A percentile compares a stretch with the other conserved stretches of the same genome.
Evolutionary conservation across 2,888 invertebrate genomes (phyloP).

Genomic region (Eilema depressum): DNA sequence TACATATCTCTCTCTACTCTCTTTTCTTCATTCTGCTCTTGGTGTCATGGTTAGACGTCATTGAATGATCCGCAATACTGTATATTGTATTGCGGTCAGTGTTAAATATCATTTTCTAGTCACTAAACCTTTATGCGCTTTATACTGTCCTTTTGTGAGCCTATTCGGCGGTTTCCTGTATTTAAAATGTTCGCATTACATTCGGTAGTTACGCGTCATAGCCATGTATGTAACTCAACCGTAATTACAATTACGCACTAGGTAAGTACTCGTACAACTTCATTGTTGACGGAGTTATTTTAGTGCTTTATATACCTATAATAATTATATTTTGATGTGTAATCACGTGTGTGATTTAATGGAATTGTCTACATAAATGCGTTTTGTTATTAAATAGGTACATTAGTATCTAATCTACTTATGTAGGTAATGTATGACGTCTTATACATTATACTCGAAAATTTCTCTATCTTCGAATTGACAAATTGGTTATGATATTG

Average conservation of each 20-base stretch:
- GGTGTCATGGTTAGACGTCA: too few species aligned
- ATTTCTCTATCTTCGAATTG: neutral
- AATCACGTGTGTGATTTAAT: neutral
- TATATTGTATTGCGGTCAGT: too few species aligned
- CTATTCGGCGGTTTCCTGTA: neutral
- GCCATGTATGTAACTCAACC: conserved; percentile 3
- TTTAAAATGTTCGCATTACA: conserved; percentile 12
- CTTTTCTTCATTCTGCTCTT: too few species aligned
- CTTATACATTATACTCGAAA: neutral
- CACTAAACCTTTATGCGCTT: neutral
- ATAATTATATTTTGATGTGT: neutral
- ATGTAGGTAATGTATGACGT: neutral
- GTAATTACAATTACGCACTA: conserved; percentile 11
- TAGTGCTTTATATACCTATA: neutral
- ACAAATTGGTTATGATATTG: neutral
- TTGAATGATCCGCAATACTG: too few species aligned
- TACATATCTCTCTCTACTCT: too few species aligned
- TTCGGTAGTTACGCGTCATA: conserved; percentile 23
- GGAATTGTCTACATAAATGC: neutral
- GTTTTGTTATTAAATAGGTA: conserved; percentile 15
- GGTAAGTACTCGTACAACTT: conserved; percentile 6
- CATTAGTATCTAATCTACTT: neutral
- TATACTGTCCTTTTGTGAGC: neutral
- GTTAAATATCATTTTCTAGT: conserved; percentile 1
- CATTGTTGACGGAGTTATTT: conserved; percentile 25